Evolutionary conservation across 2,888 invertebrate species (phyloP).

Genomic region (Phortica okadai): DNA sequence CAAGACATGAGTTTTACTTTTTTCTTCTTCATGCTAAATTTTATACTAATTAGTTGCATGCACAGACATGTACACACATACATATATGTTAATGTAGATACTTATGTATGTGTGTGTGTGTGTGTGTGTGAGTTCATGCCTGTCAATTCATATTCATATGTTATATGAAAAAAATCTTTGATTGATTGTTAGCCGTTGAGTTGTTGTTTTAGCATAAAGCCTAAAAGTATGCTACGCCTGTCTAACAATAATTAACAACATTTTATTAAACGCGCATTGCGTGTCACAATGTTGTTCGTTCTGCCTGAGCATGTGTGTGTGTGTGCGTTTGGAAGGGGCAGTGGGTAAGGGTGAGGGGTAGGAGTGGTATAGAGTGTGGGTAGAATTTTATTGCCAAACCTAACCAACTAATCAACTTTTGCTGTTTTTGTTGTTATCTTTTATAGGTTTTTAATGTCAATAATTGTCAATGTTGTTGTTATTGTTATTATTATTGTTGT

Average conservation of each 20-base stretch:
- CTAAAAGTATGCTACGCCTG: slow-evolving; percentile 2
- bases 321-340: too few species aligned
- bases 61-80: too few species aligned
- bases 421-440: slow-evolving; percentile 10
- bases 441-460: slow-evolving; percentile 30
- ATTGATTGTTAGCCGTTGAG: slow-evolving; percentile 17
- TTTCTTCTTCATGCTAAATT: not conserved
- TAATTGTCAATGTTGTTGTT: not conserved
- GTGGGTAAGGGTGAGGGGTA: too few species aligned
- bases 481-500: too few species aligned
- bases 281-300: not conserved
- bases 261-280: slow-evolving; percentile 22
- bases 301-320: too few species aligned
- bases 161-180: not conserved
- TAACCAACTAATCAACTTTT: not conserved
- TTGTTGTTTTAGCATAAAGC: not conserved
- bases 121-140: not conserved
- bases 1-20: not conserved
- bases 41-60: not conserved
- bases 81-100: too few species aligned
- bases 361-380: too few species aligned
- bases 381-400: not conserved
- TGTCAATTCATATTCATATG: not conserved
- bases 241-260: slow-evolving; percentile 5
- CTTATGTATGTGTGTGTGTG: too few species aligned